Base-by-base conservation (phyloP, 2,888 invertebrate species). In the Trisateles emortualis region DNA sequence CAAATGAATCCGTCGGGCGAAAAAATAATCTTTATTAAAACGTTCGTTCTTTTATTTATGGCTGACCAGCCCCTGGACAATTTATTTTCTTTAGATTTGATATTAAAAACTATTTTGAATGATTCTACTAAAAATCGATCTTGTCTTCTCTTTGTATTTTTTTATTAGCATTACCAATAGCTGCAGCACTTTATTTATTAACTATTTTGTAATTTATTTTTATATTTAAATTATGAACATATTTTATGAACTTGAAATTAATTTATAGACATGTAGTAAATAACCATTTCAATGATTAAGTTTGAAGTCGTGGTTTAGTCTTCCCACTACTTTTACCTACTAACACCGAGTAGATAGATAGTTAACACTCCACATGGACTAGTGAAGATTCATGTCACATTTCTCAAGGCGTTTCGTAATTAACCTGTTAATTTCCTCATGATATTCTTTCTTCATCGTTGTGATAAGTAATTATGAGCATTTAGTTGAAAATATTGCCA, bases 1-100 rank as follows among this genome's bases (percentile, higher is more conserved):
- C 61, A 55, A 68, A 71, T 71, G 71, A 67, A 55, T 43, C 24
- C 35, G 49, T 29, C 32, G 51, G 38, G 33, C 22, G 43, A 48
- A 70, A 72, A 73, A 72, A 74, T 68, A 68, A 64, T 66, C 6
- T 55, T 40, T 43, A 17, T 39, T 57, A 52, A 65, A 58, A 49
- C 26, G 8, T 0, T 30, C 44, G 11, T 8, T 38, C 29, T 52
- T 52, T 50, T 42, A 29, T 14, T 52, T 26, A 13, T 38, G 38
- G 24, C 35, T 10, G 0, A 0, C 30, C 40, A 14, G 43, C 8
- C 40, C 4, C 5, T 29, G 10, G 5, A 17, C 26, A 8, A 38
- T 32, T 29, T 48, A 35, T 48, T 14, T 41, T 42, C 24, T 51
- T 33, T 14, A 29, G 13, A 42, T 24, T 36, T 41, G 16, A 38